A percentile compares a stretch with the other conserved stretches of the same genome.
These are phyloP conservation scores for Carterocephalus palaemon DNA, from an alignment of 2,888 invertebrate species.

Conservation along the genomic window DNA sequence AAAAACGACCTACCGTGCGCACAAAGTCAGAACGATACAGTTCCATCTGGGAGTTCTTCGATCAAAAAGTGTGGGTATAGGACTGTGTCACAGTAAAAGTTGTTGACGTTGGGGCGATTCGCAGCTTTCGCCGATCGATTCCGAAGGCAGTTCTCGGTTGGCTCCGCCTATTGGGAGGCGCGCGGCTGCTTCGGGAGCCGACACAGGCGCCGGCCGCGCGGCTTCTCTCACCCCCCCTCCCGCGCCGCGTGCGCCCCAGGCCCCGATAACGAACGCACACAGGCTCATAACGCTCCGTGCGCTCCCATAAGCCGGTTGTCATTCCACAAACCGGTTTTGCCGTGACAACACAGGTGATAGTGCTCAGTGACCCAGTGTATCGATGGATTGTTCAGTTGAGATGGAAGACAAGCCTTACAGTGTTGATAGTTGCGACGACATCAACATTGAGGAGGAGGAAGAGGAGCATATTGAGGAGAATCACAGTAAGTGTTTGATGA, in stretches of 20 bases:
- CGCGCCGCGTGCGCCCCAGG: conserved; percentile 52
- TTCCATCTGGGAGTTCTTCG: conserved; percentile 38
- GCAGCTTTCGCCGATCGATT: conserved; percentile 67
- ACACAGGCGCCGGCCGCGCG: conserved; percentile 68
- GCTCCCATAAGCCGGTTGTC: conserved; percentile 75
- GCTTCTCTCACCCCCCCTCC: conserved; percentile 68
- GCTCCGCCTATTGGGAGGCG: conserved; percentile 75
- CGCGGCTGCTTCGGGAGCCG: conserved; percentile 72
- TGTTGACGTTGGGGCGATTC: conserved; percentile 51
- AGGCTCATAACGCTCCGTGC: conserved; percentile 73
- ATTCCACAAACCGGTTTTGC: conserved; percentile 68
- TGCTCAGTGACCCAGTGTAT: conserved; percentile 46
- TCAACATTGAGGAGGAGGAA: conserved; percentile 72
- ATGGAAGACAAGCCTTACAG: conserved; percentile 76
- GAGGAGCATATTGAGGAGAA: conserved; percentile 64
- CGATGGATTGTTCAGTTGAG: conserved; percentile 60
- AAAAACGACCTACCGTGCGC: conserved; percentile 42
- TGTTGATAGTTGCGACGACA: conserved; percentile 76
- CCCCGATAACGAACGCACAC: conserved; percentile 71
- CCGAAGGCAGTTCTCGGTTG: conserved; percentile 67
- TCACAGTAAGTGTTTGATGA: conserved; percentile 55
- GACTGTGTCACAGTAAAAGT: conserved; percentile 44
- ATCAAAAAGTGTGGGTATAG: conserved; percentile 31
- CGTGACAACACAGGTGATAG: conserved; percentile 60
- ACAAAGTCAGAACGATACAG: conserved; percentile 42